Percentiles rank a stretch among this genome's conserved stretches.
These are phyloP conservation scores for Drepana arcuata DNA, from an alignment of 1,140 invertebrate genomes.

Conservation along the genomic window DNA sequence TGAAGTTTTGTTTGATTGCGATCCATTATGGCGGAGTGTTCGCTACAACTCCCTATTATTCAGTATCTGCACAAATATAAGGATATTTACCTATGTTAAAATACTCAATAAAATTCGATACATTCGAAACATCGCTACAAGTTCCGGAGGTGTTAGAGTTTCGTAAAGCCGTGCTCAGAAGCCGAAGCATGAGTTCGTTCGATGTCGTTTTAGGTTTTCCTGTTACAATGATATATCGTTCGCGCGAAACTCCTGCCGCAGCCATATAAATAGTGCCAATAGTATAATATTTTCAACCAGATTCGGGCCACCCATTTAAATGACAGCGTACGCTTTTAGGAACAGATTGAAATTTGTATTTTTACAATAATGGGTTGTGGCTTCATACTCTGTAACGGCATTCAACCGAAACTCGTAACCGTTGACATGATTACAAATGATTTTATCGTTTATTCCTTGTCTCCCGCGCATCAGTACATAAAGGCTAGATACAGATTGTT, in stretches of 20 bases:
- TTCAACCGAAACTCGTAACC: constrained; percentile 65
- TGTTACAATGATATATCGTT: not conserved
- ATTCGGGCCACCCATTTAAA: constrained; percentile 62
- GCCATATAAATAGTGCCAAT: constrained; percentile 60
- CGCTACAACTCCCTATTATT: constrained; percentile 42
- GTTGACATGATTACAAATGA: constrained; percentile 15
- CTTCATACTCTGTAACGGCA: constrained; percentile 59
- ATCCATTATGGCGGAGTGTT: constrained; percentile 62
- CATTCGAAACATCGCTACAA: constrained; percentile 38
- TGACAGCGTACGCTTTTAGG: constrained; percentile 42
- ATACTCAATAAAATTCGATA: constrained; percentile 55
- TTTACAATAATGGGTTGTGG: constrained; percentile 39
- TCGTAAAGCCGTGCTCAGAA: constrained; percentile 59
- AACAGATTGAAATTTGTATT: constrained; percentile 14
- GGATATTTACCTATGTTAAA: no score
- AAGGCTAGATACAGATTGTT: constrained; percentile 69
- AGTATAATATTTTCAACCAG: constrained; percentile 49
- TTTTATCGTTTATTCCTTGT: no score
- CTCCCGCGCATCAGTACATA: constrained; percentile 62
- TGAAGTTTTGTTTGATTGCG: constrained; percentile 16
- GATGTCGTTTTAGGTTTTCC: constrained; percentile 5
- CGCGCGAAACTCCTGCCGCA: constrained; percentile 17
- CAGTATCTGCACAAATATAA: constrained; percentile 21
- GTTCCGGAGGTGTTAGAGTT: constrained; percentile 56
- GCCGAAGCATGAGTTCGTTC: constrained; percentile 15